phyloP scores from a whole-genome alignment of 2,797 vertebrate species.

The Argentina silus region DNA sequence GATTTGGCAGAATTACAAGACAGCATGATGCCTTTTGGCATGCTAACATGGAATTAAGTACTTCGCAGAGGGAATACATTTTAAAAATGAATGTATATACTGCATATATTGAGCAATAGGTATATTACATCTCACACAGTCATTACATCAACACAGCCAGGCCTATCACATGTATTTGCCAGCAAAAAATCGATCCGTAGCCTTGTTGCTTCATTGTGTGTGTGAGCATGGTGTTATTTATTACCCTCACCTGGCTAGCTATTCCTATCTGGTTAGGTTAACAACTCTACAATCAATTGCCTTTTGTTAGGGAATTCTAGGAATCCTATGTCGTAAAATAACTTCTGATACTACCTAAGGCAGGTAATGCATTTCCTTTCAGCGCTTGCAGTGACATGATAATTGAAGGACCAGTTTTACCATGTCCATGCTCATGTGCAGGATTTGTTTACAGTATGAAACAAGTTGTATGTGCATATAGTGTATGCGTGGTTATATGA shows the following conservation, averaged over 20 bases:
- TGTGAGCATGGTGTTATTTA: constrained; percentile 60
- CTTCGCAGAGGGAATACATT: too few species aligned
- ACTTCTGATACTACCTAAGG: constrained; percentile 36
- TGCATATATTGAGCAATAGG: too few species aligned
- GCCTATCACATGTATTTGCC: too few species aligned
- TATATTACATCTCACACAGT: too few species aligned
- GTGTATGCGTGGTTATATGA: neutral
- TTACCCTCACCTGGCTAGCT: constrained; percentile 71
- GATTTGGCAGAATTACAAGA: neutral
- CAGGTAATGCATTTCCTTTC: constrained; percentile 21
- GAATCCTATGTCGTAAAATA: constrained; percentile 38
- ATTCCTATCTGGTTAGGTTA: constrained; percentile 74
- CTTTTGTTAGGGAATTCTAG: constrained; percentile 53
- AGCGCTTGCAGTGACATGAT: constrained; percentile 16
- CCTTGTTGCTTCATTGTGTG: neutral
- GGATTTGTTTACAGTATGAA: neutral
- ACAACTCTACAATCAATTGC: constrained; percentile 61
- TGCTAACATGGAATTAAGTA: too few species aligned
- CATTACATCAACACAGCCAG: too few species aligned
- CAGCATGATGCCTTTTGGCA: neutral
- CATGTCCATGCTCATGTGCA: neutral
- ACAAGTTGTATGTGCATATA: neutral
- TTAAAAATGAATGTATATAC: too few species aligned
- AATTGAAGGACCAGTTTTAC: constrained; percentile 10
- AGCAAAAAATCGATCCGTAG: neutral